Conservation (phyloP, 2,797 vertebrate species). For the Sylvia borin region DNA sequence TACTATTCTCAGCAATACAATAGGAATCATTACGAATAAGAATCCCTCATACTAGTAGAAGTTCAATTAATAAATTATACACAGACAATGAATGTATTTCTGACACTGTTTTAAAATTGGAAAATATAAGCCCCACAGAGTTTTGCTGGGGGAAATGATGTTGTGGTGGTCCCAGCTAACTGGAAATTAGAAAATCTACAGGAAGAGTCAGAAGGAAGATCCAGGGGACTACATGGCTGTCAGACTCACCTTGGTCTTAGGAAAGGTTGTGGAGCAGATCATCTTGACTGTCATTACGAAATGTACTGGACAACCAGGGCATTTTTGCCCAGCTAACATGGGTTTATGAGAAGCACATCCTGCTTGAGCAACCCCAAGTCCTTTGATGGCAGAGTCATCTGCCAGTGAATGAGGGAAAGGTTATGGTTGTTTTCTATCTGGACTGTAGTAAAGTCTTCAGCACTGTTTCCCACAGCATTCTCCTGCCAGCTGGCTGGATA, state of each 20-base stretch:
- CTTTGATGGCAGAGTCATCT: neutral
- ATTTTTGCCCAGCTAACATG: neutral
- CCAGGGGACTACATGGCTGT: neutral
- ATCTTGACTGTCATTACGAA: neutral
- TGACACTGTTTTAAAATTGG: neutral
- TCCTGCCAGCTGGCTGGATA: neutral
- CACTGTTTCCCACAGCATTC: neutral
- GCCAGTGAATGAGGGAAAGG: neutral
- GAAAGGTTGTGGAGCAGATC: neutral
- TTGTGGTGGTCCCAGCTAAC: neutral
- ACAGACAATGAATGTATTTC: neutral
- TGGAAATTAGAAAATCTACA: neutral
- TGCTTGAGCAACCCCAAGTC: neutral
- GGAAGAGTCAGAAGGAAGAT: neutral
- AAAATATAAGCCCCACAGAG: neutral
- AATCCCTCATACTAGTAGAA: neutral
- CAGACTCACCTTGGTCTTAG: neutral
- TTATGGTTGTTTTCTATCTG: neutral
- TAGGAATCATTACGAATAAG: neutral
- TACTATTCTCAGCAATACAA: neutral
- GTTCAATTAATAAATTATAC: neutral
- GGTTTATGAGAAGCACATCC: neutral
- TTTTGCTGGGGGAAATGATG: neutral
- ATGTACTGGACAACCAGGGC: neutral
- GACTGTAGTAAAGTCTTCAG: neutral